Base-by-base conservation (phyloP, 2,113 vertebrate genomes). In the Columba livia region DNA sequence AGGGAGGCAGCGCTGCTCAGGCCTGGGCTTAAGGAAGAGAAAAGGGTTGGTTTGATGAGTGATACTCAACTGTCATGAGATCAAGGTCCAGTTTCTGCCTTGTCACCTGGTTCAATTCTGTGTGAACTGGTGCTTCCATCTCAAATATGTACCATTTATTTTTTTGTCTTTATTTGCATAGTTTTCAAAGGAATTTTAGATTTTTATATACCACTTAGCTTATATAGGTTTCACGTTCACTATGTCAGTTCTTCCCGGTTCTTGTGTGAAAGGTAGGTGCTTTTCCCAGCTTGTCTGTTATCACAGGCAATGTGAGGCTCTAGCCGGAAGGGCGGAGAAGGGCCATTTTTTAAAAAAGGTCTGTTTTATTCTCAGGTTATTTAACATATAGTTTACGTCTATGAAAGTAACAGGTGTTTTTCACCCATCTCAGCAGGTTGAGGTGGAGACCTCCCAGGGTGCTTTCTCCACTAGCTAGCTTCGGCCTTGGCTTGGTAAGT, bases 301-400 rank as follows among this genome's bases (percentile, higher is more conserved):
- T 6, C 25, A 17, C 51, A 57, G 38, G 24, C 34, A 60, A 2
- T 44, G 40, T 51, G 82, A 78, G 64, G 20, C 12, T 73, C 50
- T 82, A 61, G 11, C 44, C 54, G 25, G 53, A 11, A 51, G 62
- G 54, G 58, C 50, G 64, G 9, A 64, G 6, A 48, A 74, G 34
- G 18, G 42, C 26, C 19, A 88, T 82, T 84, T 94, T 69, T 32
- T 85, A 58, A 40, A 42, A 28, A 26, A 84, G 20, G 20, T 48
- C 24, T 53, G 57, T 34, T 83, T 69, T 77, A 21, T 42, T 60
- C 40, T 42, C 0, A 1, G 54, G 28, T 71, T 80, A 11, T 50
- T 72, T 15, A 57, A 51, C 3, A 0, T 60, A 2, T 1, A 60
- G 15, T 29, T 77, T 20, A 11, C 0, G 7, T 42, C 7, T 62